These are phyloP conservation scores for Clivina fossor DNA, from an alignment of 2,888 invertebrate species.

Conservation along the genomic window DNA sequence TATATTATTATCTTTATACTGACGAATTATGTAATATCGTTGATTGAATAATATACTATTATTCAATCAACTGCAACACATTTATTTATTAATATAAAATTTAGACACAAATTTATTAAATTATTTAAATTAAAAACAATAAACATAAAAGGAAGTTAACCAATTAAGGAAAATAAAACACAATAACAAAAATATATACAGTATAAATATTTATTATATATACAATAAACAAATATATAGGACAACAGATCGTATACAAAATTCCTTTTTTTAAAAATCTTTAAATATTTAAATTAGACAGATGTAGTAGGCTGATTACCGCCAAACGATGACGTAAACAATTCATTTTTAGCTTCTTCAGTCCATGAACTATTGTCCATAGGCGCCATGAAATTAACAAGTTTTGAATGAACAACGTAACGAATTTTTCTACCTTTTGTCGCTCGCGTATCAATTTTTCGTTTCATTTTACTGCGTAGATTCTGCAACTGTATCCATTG, in stretches of 20 bases:
- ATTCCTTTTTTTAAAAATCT: conserved; percentile 41
- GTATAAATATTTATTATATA: background rate
- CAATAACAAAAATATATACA: too few relatives aligned
- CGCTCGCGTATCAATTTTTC: conserved; percentile 89
- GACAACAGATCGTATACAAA: conserved; percentile 21
- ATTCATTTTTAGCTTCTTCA: conserved; percentile 76
- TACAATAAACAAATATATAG: background rate
- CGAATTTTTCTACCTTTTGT: conserved; percentile 92
- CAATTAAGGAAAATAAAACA: too few relatives aligned
- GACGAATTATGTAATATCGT: too few relatives aligned
- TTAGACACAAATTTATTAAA: too few relatives aligned
- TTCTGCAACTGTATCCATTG: conserved; percentile 93
- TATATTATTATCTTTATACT: too few relatives aligned
- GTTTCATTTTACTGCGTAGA: conserved; percentile 87
- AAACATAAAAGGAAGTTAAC: too few relatives aligned
- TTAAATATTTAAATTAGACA: background rate
- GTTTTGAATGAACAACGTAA: conserved; percentile 80
- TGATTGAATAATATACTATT: too few relatives aligned
- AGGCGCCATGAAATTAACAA: conserved; percentile 91
- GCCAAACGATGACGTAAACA: conserved; percentile 82
- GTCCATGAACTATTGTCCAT: conserved; percentile 68
- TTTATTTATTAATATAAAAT: too few relatives aligned
- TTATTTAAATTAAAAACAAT: too few relatives aligned
- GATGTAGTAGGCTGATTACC: conserved; percentile 49
- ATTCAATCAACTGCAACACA: too few relatives aligned